Conservation (phyloP, 30 jellyfish, hydroid and myxozoan species). For the Hydractinia echinata region DNA sequence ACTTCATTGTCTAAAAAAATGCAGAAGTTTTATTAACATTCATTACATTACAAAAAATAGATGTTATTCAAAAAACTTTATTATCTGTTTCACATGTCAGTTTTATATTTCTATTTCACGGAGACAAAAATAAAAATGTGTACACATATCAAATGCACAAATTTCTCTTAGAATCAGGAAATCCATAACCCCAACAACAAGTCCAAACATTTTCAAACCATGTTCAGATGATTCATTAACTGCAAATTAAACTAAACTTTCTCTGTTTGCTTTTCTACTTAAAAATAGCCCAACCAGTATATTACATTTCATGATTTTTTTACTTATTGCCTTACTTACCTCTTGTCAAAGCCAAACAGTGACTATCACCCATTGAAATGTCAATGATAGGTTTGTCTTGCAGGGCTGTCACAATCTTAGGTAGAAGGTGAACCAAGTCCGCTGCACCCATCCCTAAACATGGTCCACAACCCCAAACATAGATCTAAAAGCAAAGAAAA, state of each 20-base stretch:
- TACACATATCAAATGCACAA: too few species aligned
- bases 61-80: too few species aligned
- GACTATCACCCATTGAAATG: slow-evolving; percentile 86
- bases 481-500: slow-evolving; percentile 48
- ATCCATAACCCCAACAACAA: too few species aligned
- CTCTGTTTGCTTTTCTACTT: background rate
- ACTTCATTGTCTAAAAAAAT: slow-evolving; percentile 56
- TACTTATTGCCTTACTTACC: slow-evolving; percentile 43
- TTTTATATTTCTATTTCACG: too few species aligned
- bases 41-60: too few species aligned
- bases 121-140: too few species aligned
- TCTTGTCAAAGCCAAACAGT: slow-evolving; percentile 79
- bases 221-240: too few species aligned
- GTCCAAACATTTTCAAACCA: too few species aligned
- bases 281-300: background rate
- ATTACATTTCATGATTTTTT: background rate
- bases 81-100: too few species aligned
- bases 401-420: slow-evolving; percentile 65
- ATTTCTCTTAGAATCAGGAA: too few species aligned
- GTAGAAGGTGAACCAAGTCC: slow-evolving; percentile 82
- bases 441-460: slow-evolving; percentile 94
- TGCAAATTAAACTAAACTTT: too few species aligned
- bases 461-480: slow-evolving; percentile 99
- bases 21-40: background rate
- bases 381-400: slow-evolving; percentile 61